Evolutionary conservation across 2,888 invertebrate genomes (phyloP), one percentile per base, ranked within the genome.

Genomic region (Drosophila maculinotata): DNA sequence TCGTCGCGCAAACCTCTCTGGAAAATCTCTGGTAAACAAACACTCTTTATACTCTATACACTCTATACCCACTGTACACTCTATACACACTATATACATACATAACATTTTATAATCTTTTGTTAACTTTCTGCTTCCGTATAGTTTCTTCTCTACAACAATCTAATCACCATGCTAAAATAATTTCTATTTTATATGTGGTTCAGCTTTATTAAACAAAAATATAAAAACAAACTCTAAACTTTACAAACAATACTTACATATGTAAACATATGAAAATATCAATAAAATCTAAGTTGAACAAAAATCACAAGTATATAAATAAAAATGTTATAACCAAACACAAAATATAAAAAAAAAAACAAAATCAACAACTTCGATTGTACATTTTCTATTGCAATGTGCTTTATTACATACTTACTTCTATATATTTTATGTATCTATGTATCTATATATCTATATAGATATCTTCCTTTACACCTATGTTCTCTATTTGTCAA

Each of bases 151-250:
- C 72, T 58, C 49, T 65, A 35, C 41, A 58, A 70, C 53, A 74
- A 58, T 75, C 65, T 69, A 76, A 89, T 91, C 91, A 90, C 91
- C 91, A 91, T 87, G 81, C 90, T 91, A 89, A 91, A 91, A 91
- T 90, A 90, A 91, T 91, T 91, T 91, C 91, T 91, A 84, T 90
- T 90, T 91, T 91, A 91, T 91, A 90, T 91, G 91, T 91, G 91
- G 91, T 91, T 90, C 91, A 91, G 91, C 91, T 91, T 91, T 91
- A 90, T 90, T 82, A 63, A 75, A 71, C 57, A 17, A 48, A 42
- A 38, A 28, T 31, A 72, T 14, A 36, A 28, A 56, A 63, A 79
- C 38, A 28, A 49, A 36, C n/a, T 45, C 31, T 53, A 47, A 66
- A 52, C 31, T 62, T 26, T 44, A 33, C 28, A 62, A 72, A 78